phyloP scores from a whole-genome alignment of 2,888 invertebrate genomes.

The Meta bourneti region DNA sequence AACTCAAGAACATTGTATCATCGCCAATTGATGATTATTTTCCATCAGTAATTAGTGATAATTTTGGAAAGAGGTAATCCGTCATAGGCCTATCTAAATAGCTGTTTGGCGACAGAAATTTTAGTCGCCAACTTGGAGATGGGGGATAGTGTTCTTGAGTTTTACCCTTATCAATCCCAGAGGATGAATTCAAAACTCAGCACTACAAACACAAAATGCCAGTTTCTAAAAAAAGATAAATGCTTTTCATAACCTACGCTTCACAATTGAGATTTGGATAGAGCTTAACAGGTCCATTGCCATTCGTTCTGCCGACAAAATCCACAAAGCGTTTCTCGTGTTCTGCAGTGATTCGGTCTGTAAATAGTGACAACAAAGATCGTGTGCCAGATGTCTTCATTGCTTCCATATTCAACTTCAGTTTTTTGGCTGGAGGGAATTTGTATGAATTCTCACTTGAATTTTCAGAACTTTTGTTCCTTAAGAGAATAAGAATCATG shows the following conservation, averaged over 20 bases:
- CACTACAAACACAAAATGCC: too few relatives aligned
- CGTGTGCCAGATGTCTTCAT: conserved; percentile 78
- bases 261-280: conserved; percentile 86
- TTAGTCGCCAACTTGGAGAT: too few relatives aligned
- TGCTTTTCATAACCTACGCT: conserved; percentile 34
- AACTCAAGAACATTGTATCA: too few relatives aligned
- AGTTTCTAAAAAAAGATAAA: too few relatives aligned
- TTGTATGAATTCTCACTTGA: conserved; percentile 51
- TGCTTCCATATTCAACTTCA: conserved; percentile 79
- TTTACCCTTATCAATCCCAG: too few relatives aligned
- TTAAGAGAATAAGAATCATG: background rate
- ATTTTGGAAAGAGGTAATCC: too few relatives aligned
- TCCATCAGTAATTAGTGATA: too few relatives aligned
- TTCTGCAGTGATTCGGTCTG: conserved; percentile 82
- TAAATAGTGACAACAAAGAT: conserved; percentile 86
- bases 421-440: conserved; percentile 79
- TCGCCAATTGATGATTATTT: too few relatives aligned
- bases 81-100: too few relatives aligned
- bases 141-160: too few relatives aligned
- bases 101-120: too few relatives aligned
- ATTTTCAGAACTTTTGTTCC: conserved; percentile 27
- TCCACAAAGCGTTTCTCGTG: conserved; percentile 83
- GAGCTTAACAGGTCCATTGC: conserved; percentile 85
- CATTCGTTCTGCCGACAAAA: conserved; percentile 84
- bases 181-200: too few relatives aligned